Evolutionary conservation across 2,113 vertebrate species (phyloP).

Genomic region (Equus quagga): DNA sequence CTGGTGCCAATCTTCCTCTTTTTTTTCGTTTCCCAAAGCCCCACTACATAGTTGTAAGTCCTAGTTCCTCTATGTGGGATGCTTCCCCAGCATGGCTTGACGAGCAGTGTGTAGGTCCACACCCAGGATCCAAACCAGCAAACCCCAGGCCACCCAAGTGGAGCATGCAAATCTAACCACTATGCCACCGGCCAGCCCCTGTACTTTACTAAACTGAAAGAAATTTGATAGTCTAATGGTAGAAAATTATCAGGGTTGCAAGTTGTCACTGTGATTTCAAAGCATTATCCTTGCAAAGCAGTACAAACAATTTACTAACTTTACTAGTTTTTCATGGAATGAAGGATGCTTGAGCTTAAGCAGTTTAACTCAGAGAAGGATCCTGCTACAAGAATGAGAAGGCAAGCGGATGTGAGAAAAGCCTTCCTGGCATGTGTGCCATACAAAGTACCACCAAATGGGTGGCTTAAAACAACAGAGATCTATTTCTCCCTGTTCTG

Average conservation of each 20-base stretch:
- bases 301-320: not conserved
- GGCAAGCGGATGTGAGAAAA: not conserved
- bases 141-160: too few species aligned
- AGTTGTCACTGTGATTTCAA: slow-evolving; percentile 44
- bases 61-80: too few species aligned
- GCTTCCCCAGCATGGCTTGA: too few species aligned
- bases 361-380: not conserved
- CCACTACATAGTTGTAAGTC: too few species aligned
- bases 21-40: too few species aligned
- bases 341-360: not conserved
- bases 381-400: not conserved
- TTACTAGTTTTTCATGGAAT: not conserved
- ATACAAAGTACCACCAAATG: not conserved
- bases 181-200: not conserved
- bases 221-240: slow-evolving; percentile 27
- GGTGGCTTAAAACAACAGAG: not conserved
- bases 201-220: slow-evolving; percentile 59
- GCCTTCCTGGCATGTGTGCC: not conserved
- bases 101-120: too few species aligned
- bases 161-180: too few species aligned
- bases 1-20: too few species aligned
- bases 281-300: not conserved
- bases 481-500: not conserved
- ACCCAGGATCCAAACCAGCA: too few species aligned
- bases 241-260: slow-evolving; percentile 28